Evolutionary conservation across 2,797 vertebrate genomes (phyloP), one percentile per base, ranked within the genome.

Genomic region (Mallotus villosus): DNA sequence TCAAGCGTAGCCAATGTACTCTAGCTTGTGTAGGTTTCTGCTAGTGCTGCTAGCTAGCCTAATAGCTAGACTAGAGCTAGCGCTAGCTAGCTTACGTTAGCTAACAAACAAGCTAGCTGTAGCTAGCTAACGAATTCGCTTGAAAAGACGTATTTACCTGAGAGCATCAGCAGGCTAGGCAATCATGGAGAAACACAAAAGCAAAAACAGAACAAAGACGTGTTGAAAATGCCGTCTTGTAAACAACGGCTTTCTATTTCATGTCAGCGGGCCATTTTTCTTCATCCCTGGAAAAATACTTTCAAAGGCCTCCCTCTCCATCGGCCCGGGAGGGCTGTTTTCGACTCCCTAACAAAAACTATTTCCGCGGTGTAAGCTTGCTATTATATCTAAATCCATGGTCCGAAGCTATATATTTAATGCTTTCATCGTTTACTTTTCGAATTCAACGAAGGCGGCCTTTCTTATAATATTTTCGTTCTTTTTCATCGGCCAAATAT

Each of bases 251-350:
- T 82, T 82, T 78, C 78, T 82, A 71, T 84, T 78, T 87, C 78
- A 83, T 75, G 88, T 84, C 89, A 84, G 86, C 81, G 83, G 88
- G 87, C 90, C 90, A 86, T 89, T 85, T 87, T 87, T 79, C 90
- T 87, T 79, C 84, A 84, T 87, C 90, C 90, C 67, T 84, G 84
- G 90, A 87, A 84, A 89, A 90, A 85, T 85, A 85, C 82, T 27
- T 84, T 69, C 84, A 70, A 74, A 89, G 92, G 92, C 92, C 92
- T 65, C 82, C 74, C 65, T 83, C 82, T 89, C 89, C 91, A 89
- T 90, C 87, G 84, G 82, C 87, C 85, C 82, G 59, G 86, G 77
- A 82, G 82, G 81, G 87, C 87, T 84, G 84, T 87, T 85, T 81
- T 84, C 71, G 68, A 74, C 84, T 85, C 85, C 83, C 84, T 85